Conservation (phyloP, 2,113 vertebrate genomes). For the Albula glossodonta region DNA sequence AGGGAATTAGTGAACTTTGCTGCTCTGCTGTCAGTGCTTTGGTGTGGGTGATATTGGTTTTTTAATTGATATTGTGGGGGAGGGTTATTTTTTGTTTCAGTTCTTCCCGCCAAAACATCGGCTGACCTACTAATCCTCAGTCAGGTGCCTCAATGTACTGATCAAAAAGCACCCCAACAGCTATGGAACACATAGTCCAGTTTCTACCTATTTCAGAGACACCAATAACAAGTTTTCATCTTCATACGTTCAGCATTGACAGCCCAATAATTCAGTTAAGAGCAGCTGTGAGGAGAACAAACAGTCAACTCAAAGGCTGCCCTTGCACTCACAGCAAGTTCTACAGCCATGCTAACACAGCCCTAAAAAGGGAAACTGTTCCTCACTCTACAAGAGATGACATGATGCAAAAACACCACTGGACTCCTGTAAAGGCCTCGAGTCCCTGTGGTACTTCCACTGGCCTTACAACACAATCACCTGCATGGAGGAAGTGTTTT, state of each 20-base stretch:
- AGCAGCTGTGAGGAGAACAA: background rate
- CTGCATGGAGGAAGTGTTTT: too few relatives aligned
- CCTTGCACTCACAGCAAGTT: background rate
- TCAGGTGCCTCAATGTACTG: background rate
- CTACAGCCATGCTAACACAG: background rate
- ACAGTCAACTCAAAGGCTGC: background rate
- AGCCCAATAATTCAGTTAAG: background rate
- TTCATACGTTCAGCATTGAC: too few relatives aligned
- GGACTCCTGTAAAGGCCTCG: background rate
- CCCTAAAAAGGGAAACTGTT: background rate
- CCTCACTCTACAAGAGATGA: conserved; percentile 3
- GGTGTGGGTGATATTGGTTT: background rate
- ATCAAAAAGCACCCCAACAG: too few relatives aligned
- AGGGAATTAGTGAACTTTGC: background rate
- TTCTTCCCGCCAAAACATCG: background rate
- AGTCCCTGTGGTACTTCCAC: background rate
- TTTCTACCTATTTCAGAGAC: background rate
- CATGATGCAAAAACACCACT: background rate
- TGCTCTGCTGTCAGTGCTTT: background rate
- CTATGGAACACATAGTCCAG: background rate
- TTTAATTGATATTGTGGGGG: conserved; percentile 15
- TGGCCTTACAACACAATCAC: background rate
- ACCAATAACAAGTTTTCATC: too few relatives aligned
- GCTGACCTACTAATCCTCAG: background rate
- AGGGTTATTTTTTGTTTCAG: background rate